Conservation (phyloP, 2,113 vertebrate species). For the Hippocampus guttulatus region DNA sequence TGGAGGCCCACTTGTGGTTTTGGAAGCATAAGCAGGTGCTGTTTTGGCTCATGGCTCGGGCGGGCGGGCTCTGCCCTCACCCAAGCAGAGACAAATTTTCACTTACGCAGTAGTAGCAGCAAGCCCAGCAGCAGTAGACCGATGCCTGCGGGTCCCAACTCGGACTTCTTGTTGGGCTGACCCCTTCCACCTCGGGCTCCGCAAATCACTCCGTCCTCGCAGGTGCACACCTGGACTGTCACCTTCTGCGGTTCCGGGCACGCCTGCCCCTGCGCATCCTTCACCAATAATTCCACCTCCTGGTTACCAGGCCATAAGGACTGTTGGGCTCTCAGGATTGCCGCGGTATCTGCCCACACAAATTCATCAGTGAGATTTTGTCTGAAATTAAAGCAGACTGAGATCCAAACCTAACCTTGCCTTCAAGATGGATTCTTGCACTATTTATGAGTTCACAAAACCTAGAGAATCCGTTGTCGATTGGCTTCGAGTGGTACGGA, state of each 20-base stretch:
- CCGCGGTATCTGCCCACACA: slow-evolving; percentile 57
- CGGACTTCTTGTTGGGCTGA: background rate
- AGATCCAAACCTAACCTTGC: no score
- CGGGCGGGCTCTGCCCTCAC: background rate
- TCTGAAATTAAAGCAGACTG: background rate
- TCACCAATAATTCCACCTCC: slow-evolving; percentile 50
- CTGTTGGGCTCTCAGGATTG: slow-evolving; percentile 48
- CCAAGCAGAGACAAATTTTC: background rate
- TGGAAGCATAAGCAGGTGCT: no score
- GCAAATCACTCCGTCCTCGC: slow-evolving; percentile 47
- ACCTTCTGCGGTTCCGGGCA: slow-evolving; percentile 64
- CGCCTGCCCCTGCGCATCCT: slow-evolving; percentile 53
- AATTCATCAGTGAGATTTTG: background rate
- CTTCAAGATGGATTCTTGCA: no score
- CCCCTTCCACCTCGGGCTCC: rapidly evolving
- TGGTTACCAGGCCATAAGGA: slow-evolving; percentile 50
- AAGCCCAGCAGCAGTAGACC: slow-evolving; percentile 78
- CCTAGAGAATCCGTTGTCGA: no score
- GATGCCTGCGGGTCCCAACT: slow-evolving; percentile 73
- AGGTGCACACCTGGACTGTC: slow-evolving; percentile 62
- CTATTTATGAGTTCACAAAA: no score
- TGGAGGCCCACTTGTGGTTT: no score
- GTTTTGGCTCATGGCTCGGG: no score
- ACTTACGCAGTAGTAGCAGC: slow-evolving; percentile 80
- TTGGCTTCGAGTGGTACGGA: no score